Evolutionary conservation across 2,888 invertebrate genomes (phyloP), one percentile per base, ranked within the genome.

Genomic region (Schrankia costaestrigalis): DNA sequence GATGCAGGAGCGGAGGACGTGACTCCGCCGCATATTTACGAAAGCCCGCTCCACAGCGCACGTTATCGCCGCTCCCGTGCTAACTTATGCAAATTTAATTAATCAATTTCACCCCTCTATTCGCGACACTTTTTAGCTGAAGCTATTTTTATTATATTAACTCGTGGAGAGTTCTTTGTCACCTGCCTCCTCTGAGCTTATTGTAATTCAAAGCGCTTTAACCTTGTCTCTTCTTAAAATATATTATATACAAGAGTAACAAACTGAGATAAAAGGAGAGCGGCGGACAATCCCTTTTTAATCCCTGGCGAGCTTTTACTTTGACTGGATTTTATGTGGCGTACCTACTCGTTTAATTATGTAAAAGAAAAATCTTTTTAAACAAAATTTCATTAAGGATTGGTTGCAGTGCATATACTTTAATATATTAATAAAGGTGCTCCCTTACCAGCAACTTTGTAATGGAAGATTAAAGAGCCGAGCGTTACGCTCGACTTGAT

Each of bases 51-150:
- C 48, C 48, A 48, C 47, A 32, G 29, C 35, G 23, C 29, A 52
- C 46, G 33, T 26, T 38, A 33, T 45, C 46, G 49, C 55, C n/a
- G 51, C 45, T 37, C 42, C 51, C 82, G 73, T 78, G 82, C 73
- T 73, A 78, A 80, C 77, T 82, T 84, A 84, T 86, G 84, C 77
- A 80, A 84, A 85, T 83, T 82, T 79, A 82, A 84, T 84, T 84
- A 86, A 84, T 84, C 77, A 80, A 81, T 78, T 80, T 79, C 67
- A 71, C 67, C 75, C 70, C 62, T 57, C 65, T 64, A 62, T 71
- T 66, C 65, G 56, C 55, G 56, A 60, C 61, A 58, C 49, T 71
- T 71, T 72, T 70, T 58, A 54, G 50, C 56, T 48, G 28, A 46
- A 38, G 40, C 43, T 58, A 54, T 59, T 63, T 56, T 53, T 41